Evolutionary conservation across 2,113 vertebrate genomes (phyloP).

Genomic region (Irena cyanogastra): DNA sequence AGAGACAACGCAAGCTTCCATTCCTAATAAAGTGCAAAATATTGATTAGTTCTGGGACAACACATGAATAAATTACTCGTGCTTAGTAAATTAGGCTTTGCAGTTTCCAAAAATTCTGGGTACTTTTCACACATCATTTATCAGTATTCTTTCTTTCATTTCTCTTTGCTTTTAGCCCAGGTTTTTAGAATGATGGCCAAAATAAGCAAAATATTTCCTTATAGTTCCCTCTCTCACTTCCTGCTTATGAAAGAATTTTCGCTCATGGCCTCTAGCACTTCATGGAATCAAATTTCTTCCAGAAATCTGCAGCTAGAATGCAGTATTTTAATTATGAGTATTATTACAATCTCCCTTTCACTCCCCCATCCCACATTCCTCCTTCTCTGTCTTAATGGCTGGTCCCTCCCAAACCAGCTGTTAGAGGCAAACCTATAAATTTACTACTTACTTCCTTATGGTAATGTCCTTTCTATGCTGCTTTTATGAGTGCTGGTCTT

Average conservation of each 20-base stretch:
- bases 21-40: conserved; percentile 48
- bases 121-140: conserved; percentile 42
- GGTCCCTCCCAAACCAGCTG: conserved; percentile 25
- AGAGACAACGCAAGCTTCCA: not conserved
- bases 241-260: conserved; percentile 68
- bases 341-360: conserved; percentile 53
- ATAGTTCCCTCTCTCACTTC: conserved; percentile 51
- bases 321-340: conserved; percentile 56
- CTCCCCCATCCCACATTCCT: conserved; percentile 16
- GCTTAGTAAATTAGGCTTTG: conserved; percentile 13
- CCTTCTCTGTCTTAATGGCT: not conserved
- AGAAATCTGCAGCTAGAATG: conserved; percentile 48
- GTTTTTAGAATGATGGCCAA: conserved; percentile 47
- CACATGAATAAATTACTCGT: not conserved
- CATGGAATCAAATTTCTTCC: conserved; percentile 55
- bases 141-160: conserved; percentile 38
- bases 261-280: conserved; percentile 58
- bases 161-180: conserved; percentile 6
- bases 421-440: conserved; percentile 17
- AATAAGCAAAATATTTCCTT: conserved; percentile 60
- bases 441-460: conserved; percentile 5
- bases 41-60: conserved; percentile 30
- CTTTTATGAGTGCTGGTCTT: not conserved
- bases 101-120: not conserved
- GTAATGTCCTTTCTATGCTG: not conserved